Conservation (phyloP, 2,797 vertebrate genomes). For the Eulemur mongoz region DNA sequence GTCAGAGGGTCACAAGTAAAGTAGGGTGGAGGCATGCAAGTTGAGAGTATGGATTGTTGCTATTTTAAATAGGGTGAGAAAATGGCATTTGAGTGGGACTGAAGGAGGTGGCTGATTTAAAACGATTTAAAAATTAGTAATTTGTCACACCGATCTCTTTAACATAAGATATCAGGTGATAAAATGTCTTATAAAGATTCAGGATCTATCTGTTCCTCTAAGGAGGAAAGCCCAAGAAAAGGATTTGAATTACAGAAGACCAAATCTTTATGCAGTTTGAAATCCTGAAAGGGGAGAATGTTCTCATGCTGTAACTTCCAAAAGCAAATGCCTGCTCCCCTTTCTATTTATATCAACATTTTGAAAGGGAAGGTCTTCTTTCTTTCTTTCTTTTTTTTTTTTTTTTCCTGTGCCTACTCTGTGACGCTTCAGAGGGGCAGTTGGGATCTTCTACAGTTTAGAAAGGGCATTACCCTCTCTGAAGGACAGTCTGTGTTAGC, state of each 20-base stretch:
- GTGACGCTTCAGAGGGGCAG: constrained; percentile 75
- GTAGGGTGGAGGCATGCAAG: not conserved
- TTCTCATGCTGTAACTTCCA: constrained; percentile 79
- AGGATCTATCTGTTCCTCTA: not conserved
- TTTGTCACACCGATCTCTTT: not conserved
- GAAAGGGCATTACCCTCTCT: constrained; percentile 80
- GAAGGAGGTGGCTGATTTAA: not conserved
- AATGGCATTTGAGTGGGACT: not conserved
- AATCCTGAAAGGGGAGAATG: constrained; percentile 76
- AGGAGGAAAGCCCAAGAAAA: constrained; percentile 69
- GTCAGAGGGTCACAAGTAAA: not conserved
- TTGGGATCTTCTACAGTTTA: constrained; percentile 76
- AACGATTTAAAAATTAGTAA: not conserved
- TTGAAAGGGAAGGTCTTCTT: constrained; percentile 72
- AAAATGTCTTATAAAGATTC: constrained; percentile 17
- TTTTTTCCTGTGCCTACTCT: constrained; percentile 21
- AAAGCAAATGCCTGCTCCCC: constrained; percentile 81
- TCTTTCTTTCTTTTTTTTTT: constrained; percentile 12
- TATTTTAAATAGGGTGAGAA: not conserved
- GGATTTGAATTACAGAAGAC: constrained; percentile 77
- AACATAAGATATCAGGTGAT: not conserved
- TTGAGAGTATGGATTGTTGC: not conserved
- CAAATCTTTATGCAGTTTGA: constrained; percentile 76
- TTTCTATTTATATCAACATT: constrained; percentile 77
- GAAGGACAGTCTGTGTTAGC: constrained; percentile 75